Conservation (phyloP, 2,888 invertebrate species). For the Ectemnius lituratus region DNA sequence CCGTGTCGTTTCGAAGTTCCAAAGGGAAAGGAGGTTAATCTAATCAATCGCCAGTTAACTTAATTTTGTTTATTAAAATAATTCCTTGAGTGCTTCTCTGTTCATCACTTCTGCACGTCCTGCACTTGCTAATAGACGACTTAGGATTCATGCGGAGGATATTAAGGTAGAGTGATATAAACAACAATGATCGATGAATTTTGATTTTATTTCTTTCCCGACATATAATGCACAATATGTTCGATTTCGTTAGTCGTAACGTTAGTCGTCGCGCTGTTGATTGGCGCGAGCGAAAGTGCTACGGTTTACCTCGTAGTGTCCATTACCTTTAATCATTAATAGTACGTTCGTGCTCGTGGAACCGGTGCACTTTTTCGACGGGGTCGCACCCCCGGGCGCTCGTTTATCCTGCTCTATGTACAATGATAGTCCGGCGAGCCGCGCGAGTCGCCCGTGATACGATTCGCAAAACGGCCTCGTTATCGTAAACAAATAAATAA, state of each 20-base stretch:
- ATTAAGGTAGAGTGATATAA: too few species aligned
- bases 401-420: constrained; percentile 33
- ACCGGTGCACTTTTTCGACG: constrained; percentile 53
- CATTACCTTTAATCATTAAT: constrained; percentile 38
- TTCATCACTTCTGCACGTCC: too few species aligned
- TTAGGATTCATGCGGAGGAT: too few species aligned
- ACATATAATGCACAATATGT: constrained; percentile 68
- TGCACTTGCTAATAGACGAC: too few species aligned
- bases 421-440: constrained; percentile 48
- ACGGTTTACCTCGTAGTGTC: constrained; percentile 34
- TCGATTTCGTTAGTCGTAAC: constrained; percentile 55
- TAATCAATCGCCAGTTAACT: too few species aligned
- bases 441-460: constrained; percentile 47
- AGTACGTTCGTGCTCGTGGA: constrained; percentile 53
- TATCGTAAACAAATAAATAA: constrained; percentile 64
- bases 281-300: constrained; percentile 50
- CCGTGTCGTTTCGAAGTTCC: too few species aligned
- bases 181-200: constrained; percentile 60
- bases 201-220: constrained; percentile 70
- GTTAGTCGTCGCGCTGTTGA: constrained; percentile 38
- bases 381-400: constrained; percentile 51
- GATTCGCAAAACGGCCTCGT: constrained; percentile 54
- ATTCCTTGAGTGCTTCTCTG: too few species aligned
- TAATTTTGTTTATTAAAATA: too few species aligned
- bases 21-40: too few species aligned